phyloP scores from a whole-genome alignment of 2,113 vertebrate genomes.

The Chionomys nivalis region DNA sequence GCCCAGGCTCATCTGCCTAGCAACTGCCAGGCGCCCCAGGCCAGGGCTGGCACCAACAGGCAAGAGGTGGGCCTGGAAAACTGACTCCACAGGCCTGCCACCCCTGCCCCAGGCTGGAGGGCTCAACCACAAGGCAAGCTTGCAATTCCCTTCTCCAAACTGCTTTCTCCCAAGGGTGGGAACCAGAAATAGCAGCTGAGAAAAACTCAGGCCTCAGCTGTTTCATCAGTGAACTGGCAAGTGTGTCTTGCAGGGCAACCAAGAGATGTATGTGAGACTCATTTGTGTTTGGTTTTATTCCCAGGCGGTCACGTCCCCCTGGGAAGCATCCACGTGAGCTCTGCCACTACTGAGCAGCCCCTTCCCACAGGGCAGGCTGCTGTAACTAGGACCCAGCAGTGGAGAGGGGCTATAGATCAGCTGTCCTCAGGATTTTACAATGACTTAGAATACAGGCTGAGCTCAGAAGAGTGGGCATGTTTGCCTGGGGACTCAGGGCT shows the following conservation, averaged over 20 bases:
- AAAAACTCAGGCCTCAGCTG: not conserved
- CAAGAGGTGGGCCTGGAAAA: not conserved
- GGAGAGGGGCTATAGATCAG: not conserved
- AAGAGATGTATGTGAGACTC: not conserved
- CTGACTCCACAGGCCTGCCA: not conserved
- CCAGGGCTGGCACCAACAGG: not conserved
- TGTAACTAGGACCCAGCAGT: not conserved
- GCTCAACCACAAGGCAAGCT: constrained; percentile 55
- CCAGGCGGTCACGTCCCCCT: not conserved
- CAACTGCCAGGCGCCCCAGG: not conserved
- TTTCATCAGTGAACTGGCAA: not conserved
- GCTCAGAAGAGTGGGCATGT: not conserved
- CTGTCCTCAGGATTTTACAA: not conserved
- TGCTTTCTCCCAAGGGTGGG: constrained; percentile 62
- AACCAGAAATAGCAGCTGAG: constrained; percentile 65
- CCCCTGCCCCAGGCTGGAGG: not conserved
- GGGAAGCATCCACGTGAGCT: not conserved
- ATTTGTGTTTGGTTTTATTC: not conserved
- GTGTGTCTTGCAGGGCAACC: not conserved
- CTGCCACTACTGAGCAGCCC: too few species aligned
- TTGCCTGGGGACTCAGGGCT: not conserved
- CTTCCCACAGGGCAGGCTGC: not conserved
- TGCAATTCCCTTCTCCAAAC: constrained; percentile 63
- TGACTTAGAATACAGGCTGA: not conserved
- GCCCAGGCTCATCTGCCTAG: not conserved